phyloP scores from a whole-genome alignment of 2,888 invertebrate genomes.

The Rhagonycha fulva region DNA sequence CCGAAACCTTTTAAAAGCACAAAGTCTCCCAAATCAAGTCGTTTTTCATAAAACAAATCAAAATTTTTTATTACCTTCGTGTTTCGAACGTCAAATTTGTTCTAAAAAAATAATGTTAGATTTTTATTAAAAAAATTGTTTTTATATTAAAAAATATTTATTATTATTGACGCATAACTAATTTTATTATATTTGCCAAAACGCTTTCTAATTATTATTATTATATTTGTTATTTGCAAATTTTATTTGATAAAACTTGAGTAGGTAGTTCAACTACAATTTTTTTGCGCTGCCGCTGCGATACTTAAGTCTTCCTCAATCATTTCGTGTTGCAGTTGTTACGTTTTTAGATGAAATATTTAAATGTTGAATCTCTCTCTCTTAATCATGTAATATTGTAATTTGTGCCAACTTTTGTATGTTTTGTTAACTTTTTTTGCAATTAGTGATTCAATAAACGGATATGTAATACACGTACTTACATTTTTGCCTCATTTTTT shows the following conservation, averaged over 20 bases:
- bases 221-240: not conserved
- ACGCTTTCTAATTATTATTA: constrained; percentile 22
- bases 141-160: constrained; percentile 23
- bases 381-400: constrained; percentile 16
- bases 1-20: not conserved
- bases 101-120: not conserved
- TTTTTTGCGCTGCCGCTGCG: not conserved
- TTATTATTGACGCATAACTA: constrained; percentile 25
- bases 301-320: not conserved
- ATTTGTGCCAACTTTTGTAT: constrained; percentile 32
- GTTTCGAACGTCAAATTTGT: constrained; percentile 14
- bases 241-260: not conserved
- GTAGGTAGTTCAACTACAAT: not conserved
- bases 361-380: not conserved
- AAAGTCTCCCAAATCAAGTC: not conserved
- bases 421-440: constrained; percentile 9
- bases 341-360: not conserved
- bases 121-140: not conserved
- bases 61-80: constrained; percentile 15
- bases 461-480: constrained; percentile 6
- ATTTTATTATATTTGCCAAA: constrained; percentile 17
- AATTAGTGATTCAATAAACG: constrained; percentile 30
- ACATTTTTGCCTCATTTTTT: not conserved
- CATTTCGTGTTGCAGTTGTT: not conserved
- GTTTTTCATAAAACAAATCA: not conserved